Conservation (phyloP, 53 echinoderm and acorn worm genomes). For the Apostichopus leukothele region DNA sequence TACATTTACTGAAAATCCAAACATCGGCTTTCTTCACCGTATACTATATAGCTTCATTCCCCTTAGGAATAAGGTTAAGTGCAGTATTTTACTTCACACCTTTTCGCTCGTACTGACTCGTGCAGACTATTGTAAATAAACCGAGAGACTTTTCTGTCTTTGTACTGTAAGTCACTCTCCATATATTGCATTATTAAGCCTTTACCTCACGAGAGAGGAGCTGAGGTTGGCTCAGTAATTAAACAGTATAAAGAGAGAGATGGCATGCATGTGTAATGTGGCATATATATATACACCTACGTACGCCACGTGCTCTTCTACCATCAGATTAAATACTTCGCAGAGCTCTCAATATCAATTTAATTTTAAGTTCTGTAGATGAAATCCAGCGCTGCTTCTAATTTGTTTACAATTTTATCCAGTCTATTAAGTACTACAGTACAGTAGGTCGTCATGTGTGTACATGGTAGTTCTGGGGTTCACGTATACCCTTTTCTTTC, state of each 20-base stretch:
- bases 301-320: neutral
- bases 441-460: too few relatives aligned
- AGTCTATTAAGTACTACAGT: too few relatives aligned
- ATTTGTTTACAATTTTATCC: too few relatives aligned
- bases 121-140: neutral
- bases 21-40: neutral
- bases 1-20: neutral
- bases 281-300: neutral
- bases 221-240: neutral
- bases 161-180: neutral
- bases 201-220: neutral
- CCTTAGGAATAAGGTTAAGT: conserved; percentile 26
- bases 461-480: too few relatives aligned
- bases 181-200: neutral
- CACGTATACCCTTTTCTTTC: too few relatives aligned
- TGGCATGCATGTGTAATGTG: neutral
- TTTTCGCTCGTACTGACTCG: neutral
- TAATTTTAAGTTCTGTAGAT: neutral
- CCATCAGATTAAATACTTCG: neutral
- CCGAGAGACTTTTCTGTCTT: neutral
- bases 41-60: neutral
- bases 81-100: conserved; percentile 8
- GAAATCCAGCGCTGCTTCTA: too few relatives aligned
- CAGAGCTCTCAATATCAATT: neutral
- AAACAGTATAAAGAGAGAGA: neutral